Percentiles rank a stretch among this genome's conserved stretches.
Conservation (phyloP, 2,113 vertebrate genomes). For the Tragelaphus strepsiceros region DNA sequence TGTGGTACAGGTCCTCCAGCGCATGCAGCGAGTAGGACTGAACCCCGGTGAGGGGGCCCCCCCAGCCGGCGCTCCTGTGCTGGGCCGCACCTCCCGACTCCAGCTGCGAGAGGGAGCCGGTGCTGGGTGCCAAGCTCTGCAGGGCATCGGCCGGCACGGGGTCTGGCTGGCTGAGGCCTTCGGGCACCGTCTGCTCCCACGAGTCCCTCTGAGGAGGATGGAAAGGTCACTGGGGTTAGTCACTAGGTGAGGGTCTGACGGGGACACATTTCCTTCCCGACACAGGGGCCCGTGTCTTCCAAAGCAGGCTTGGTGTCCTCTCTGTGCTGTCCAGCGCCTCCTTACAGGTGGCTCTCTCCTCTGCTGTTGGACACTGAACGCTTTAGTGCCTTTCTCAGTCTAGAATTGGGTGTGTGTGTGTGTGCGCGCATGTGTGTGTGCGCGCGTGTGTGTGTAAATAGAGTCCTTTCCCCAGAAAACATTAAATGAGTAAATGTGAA, state of each 20-base stretch:
- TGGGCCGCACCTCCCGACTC: constrained; percentile 80
- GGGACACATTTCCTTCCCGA: background rate
- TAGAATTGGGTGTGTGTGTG: background rate
- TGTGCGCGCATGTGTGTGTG: fast-evolving
- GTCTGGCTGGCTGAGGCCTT: constrained; percentile 83
- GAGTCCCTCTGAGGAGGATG: constrained; percentile 86
- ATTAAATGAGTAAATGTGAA: background rate
- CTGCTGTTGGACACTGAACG: background rate
- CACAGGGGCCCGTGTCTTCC: fast-evolving
- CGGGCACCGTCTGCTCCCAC: constrained; percentile 86
- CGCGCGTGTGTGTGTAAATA: background rate
- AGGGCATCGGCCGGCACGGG: constrained; percentile 79
- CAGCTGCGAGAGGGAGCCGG: constrained; percentile 80
- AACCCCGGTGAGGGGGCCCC: constrained; percentile 70
- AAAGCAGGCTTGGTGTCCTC: background rate
- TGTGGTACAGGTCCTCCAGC: constrained; percentile 88
- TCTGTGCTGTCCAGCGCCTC: background rate
- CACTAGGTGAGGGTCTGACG: background rate
- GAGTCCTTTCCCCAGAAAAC: background rate
- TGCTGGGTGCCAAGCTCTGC: constrained; percentile 72
- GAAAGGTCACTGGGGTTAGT: background rate
- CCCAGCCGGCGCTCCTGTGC: constrained; percentile 83
- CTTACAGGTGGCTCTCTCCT: background rate
- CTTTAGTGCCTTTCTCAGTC: background rate
- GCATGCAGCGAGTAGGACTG: constrained; percentile 88